These are phyloP conservation scores for Lasioglossum calceatum DNA, from an alignment of 2,888 invertebrate species.

Conservation along the genomic window DNA sequence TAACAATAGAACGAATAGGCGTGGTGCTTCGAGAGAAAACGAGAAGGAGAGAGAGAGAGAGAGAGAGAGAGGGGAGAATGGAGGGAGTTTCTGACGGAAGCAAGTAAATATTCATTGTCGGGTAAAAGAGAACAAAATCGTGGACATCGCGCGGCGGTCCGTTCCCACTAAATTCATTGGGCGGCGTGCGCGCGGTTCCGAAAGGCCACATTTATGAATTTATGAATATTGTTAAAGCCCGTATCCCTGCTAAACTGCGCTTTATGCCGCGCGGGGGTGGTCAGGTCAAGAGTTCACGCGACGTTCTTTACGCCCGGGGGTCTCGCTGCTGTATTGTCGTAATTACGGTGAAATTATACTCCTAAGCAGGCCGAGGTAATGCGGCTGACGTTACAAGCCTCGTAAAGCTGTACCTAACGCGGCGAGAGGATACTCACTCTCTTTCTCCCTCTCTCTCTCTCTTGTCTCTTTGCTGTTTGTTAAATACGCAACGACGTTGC, in stretches of 20 bases:
- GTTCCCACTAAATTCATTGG: slow-evolving; percentile 65
- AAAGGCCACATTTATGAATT: slow-evolving; percentile 66
- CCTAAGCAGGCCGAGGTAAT: slow-evolving; percentile 25
- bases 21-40: neutral
- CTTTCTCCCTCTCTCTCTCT: neutral
- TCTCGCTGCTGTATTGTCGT: neutral
- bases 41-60: neutral
- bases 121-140: slow-evolving; percentile 61
- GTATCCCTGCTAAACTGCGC: slow-evolving; percentile 37
- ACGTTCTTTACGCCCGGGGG: slow-evolving; percentile 30
- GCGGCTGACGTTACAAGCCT: slow-evolving; percentile 31
- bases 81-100: slow-evolving; percentile 28
- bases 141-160: slow-evolving; percentile 42
- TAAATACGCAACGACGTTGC: neutral
- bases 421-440: neutral
- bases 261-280: slow-evolving; percentile 27
- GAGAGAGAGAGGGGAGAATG: neutral
- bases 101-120: slow-evolving; percentile 67
- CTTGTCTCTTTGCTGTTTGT: neutral
- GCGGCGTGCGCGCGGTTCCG: slow-evolving; percentile 18
- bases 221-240: slow-evolving; percentile 71
- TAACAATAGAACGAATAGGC: neutral
- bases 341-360: slow-evolving; percentile 44
- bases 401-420: slow-evolving; percentile 4
- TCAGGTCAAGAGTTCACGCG: slow-evolving; percentile 69